Conservation (phyloP, 2,797 vertebrate genomes). For the Kryptolebias ocellatus region DNA sequence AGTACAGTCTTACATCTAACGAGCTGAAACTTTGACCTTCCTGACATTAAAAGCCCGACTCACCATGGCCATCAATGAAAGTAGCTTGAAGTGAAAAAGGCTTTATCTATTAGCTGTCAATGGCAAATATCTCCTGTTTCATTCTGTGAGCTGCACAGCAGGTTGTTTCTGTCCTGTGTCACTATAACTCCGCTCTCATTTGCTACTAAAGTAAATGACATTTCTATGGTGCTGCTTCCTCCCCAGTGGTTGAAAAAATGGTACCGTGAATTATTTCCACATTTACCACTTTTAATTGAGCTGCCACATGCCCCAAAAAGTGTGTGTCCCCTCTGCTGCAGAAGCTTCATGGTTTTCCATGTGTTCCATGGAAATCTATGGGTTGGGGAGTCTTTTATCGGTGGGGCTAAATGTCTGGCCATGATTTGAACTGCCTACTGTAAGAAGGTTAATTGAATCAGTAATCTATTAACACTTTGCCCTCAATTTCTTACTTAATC, state of each 20-base stretch:
- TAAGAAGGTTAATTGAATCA: conserved; percentile 65
- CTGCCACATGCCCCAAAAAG: conserved; percentile 39
- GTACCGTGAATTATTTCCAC: conserved; percentile 60
- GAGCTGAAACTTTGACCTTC: conserved; percentile 40
- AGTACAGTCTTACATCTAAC: not conserved
- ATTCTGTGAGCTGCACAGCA: conserved; percentile 38
- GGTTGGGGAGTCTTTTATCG: conserved; percentile 31
- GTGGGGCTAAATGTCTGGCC: conserved; percentile 36
- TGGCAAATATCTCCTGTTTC: conserved; percentile 20
- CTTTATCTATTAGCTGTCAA: conserved; percentile 23
- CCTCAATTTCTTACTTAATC: conserved; percentile 67
- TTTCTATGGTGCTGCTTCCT: conserved; percentile 53
- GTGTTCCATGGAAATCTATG: conserved; percentile 24
- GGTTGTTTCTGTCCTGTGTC: conserved; percentile 56
- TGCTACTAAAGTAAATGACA: conserved; percentile 58
- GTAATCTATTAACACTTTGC: conserved; percentile 67
- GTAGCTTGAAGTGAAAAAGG: conserved; percentile 27
- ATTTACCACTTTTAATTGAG: conserved; percentile 70
- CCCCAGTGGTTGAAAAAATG: conserved; percentile 51
- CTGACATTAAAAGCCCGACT: conserved; percentile 28
- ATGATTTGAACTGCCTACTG: conserved; percentile 33
- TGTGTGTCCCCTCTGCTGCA: not conserved
- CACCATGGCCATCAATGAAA: conserved; percentile 28
- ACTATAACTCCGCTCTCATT: conserved; percentile 51
- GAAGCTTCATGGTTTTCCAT: conserved; percentile 27